These are phyloP conservation scores for Salvator merianae DNA, from an alignment of 2,113 vertebrate genomes.

Conservation along the genomic window DNA sequence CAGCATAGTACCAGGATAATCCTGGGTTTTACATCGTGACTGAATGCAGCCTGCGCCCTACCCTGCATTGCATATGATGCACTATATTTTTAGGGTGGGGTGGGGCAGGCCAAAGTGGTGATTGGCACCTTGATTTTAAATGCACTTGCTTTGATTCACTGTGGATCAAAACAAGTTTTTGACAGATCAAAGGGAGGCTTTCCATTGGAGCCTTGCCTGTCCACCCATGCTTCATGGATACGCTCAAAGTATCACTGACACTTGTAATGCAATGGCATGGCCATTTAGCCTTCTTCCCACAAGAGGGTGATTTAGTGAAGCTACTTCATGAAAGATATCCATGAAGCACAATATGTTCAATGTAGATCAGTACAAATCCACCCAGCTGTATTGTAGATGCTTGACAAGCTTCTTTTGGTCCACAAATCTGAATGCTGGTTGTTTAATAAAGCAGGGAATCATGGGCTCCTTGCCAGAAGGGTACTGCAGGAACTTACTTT, in stretches of 20 bases:
- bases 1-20: no score
- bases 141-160: no score
- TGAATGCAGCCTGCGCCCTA: no score
- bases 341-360: no score
- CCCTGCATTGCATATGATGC: background rate
- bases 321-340: background rate
- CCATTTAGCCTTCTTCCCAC: background rate
- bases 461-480: background rate
- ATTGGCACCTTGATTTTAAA: no score
- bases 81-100: background rate
- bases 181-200: no score
- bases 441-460: background rate
- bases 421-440: background rate
- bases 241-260: no score
- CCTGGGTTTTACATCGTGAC: no score
- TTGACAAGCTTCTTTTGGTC: background rate
- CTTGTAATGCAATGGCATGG: background rate
- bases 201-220: no score
- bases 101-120: no score
- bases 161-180: no score
- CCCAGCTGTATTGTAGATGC: background rate
- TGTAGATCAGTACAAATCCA: background rate
- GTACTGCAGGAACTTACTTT: background rate
- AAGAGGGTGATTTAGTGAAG: background rate
- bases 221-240: no score